These are phyloP conservation scores for Buphagus erythrorhynchus DNA, from an alignment of 2,797 vertebrate species.

Conservation along the genomic window DNA sequence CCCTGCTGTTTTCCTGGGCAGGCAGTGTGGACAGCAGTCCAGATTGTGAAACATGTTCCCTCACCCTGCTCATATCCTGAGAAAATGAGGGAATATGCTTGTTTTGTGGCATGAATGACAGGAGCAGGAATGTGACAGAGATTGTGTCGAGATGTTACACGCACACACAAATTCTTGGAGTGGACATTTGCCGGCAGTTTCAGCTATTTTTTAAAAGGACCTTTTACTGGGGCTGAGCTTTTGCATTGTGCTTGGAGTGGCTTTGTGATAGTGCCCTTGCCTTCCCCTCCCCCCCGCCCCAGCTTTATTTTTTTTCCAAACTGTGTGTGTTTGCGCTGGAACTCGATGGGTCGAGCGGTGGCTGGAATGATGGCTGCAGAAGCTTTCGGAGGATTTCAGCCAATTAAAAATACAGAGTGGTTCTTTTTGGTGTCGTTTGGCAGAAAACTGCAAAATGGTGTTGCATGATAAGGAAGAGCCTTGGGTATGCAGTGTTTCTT, in stretches of 20 bases:
- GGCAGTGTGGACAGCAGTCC: not conserved
- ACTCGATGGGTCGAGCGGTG: not conserved
- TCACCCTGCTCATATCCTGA: not conserved
- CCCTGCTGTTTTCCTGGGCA: not conserved
- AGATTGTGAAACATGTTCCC: not conserved
- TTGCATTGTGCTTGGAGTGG: not conserved
- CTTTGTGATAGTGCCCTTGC: not conserved
- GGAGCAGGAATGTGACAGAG: not conserved
- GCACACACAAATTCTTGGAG: not conserved
- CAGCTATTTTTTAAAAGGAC: not conserved
- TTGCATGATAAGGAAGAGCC: constrained; percentile 78
- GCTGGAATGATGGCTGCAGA: constrained; percentile 40
- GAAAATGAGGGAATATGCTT: not conserved
- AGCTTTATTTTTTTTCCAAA: not conserved
- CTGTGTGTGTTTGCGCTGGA: not conserved
- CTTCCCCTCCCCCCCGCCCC: not conserved
- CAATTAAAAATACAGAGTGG: constrained; percentile 74
- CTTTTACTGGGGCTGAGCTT: not conserved
- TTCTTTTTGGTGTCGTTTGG: constrained; percentile 75
- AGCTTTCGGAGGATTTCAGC: constrained; percentile 68
- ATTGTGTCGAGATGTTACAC: not conserved
- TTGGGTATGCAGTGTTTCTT: constrained; percentile 68
- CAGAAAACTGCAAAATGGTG: constrained; percentile 71
- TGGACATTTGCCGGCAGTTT: not conserved
- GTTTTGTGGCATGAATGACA: not conserved